Percentiles rank a stretch among this genome's conserved stretches.
These are phyloP conservation scores for Nomada fucata DNA, from an alignment of 2,888 invertebrate species.

Conservation along the genomic window DNA sequence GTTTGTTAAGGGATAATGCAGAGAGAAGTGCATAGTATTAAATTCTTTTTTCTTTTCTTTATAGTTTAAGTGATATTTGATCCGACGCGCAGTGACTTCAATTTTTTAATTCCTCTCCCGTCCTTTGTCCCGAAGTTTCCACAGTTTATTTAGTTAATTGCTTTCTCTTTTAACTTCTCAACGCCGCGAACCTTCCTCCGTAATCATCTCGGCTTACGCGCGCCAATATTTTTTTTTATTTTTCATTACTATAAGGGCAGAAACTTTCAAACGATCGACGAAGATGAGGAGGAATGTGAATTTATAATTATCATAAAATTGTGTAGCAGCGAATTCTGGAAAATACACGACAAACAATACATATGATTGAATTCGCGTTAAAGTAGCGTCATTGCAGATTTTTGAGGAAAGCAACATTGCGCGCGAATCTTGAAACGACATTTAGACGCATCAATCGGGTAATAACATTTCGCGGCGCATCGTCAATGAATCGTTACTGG, in stretches of 20 bases:
- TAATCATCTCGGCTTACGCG: not conserved
- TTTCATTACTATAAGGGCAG: not conserved
- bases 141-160: not conserved
- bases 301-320: too few species aligned
- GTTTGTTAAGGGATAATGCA: too few species aligned
- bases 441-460: conserved; percentile 13
- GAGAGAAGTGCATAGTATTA: too few species aligned
- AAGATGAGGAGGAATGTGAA: too few species aligned
- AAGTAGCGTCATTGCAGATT: not conserved
- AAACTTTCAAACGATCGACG: not conserved
- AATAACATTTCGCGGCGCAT: not conserved
- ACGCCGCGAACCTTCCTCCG: not conserved
- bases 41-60: not conserved
- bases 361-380: too few species aligned
- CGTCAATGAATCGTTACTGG: conserved; percentile 16
- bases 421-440: not conserved
- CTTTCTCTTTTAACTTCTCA: not conserved
- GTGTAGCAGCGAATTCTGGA: too few species aligned
- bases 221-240: not conserved
- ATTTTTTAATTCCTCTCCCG: conserved; percentile 1
- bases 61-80: not conserved
- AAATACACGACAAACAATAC: too few species aligned
- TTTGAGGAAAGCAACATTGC: not conserved
- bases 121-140: not conserved
- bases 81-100: not conserved